Evolutionary conservation across 2,797 vertebrate species (phyloP), one percentile per base, ranked within the genome.

Genomic region (Muraenolepis orangiensis): DNA sequence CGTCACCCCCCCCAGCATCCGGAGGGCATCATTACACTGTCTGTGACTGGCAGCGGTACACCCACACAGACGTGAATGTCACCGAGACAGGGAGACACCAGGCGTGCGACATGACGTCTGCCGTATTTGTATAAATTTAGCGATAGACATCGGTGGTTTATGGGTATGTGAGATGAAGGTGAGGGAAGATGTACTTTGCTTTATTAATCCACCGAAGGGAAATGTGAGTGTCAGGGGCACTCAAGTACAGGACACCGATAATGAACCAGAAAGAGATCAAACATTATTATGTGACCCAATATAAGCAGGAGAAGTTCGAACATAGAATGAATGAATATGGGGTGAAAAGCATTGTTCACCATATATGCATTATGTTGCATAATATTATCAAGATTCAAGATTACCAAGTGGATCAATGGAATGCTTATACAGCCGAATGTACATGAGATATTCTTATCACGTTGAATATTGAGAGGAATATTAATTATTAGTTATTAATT

Each of bases 11-110:
- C 42, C 3, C 42, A 14, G 4, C 51, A 78, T 83, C 83, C 77
- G 77, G 57, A 51, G 80, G 79, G 77, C 77, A 85, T 88, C 84
- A 83, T 89, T 87, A 86, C 78, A 71, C 74, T 80, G 76, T 82
- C 85, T 84, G 86, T 86, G 85, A 83, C 51, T 78, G 76, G 78
- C 23, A 30, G 28, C 64, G 2, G 1, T 30, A 74, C 79, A 80
- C 75, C 84, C 82, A 78, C 81, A 72, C 76, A 42, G 76, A 77
- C 75, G 38, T 31, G 72, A 69, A 71, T 28, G 74, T 79, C 82
- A 86, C 68, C 30, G 42, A 74, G 69, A 71, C 61, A 67, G 74
- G 75, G 73, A 74, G 34, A 66, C 18, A 66, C 10, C 20, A 10
- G 11, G 20, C 20, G 18, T 6, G 5, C 6, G 20, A 57, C 16